These are phyloP conservation scores for Atrichornis clamosus DNA, from an alignment of 2,113 vertebrate species.

Conservation along the genomic window DNA sequence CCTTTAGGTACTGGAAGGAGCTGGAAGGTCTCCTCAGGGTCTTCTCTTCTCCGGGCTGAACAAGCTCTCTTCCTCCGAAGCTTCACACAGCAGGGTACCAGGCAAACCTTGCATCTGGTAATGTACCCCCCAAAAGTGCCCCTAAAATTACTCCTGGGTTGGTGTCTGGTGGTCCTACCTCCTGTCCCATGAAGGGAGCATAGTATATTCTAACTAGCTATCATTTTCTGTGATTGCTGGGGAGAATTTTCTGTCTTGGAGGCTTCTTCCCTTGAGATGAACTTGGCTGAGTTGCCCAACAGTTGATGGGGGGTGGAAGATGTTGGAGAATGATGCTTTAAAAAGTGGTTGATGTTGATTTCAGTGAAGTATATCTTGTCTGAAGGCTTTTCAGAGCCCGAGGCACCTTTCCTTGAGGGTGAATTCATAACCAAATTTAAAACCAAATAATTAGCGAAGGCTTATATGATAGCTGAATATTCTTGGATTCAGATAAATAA, in stretches of 20 bases:
- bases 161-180: not conserved
- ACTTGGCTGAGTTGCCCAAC: not conserved
- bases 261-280: not conserved
- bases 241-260: not conserved
- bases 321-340: not conserved
- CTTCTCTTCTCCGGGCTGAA: not conserved
- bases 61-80: not conserved
- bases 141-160: not conserved
- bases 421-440: not conserved
- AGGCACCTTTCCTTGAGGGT: not conserved
- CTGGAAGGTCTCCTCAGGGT: not conserved
- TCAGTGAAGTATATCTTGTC: not conserved
- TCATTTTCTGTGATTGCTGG: not conserved
- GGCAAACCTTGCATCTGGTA: not conserved
- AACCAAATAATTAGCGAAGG: not conserved
- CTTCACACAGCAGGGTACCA: not conserved
- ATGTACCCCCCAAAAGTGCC: accelerated
- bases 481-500: not conserved
- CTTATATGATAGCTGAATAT: not conserved
- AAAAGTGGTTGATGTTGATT: not conserved
- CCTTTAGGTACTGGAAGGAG: not conserved
- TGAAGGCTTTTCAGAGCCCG: not conserved
- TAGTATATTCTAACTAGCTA: not conserved
- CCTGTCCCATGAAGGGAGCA: not conserved
- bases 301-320: not conserved